These are phyloP conservation scores for human (Homo sapiens) DNA, from an alignment of 2,113 vertebrate species.

Conservation along the genomic window GRCh38 chr2:228740501-228741000, in stretches of 20 bases:
- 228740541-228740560: too few relatives aligned
- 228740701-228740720: background rate
- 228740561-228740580: background rate
- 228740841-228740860: background rate
- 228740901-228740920: background rate
- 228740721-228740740: background rate
- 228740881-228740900: background rate
- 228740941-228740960: background rate
- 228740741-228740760: background rate
- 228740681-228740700: background rate
- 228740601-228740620: background rate
- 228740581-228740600: background rate
- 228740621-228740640: background rate
- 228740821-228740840: background rate
- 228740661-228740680: background rate
- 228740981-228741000: background rate
- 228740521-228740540: too few relatives aligned
- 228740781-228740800: background rate
- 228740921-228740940: background rate
- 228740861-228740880: background rate
- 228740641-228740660: background rate
- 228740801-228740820: background rate
- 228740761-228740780: background rate
- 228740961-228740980: background rate
- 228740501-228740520: too few relatives aligned